Conservation (phyloP, 2,888 invertebrate genomes). For the Mystacides longicornis region DNA sequence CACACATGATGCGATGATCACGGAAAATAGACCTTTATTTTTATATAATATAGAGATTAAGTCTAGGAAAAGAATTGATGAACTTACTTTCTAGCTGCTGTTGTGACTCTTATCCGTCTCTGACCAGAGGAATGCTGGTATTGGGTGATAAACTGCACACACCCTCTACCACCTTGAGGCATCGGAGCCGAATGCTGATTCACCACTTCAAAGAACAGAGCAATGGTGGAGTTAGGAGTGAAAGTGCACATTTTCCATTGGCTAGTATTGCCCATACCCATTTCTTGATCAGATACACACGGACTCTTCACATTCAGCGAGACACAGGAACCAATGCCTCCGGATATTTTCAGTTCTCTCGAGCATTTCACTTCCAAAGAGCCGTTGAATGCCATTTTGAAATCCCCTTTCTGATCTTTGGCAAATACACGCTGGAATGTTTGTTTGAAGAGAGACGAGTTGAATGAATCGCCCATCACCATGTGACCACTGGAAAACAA, state of each 20-base stretch:
- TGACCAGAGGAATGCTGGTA: slow-evolving; percentile 98
- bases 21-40: too few species aligned
- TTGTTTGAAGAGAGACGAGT: slow-evolving; percentile 97
- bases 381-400: slow-evolving; percentile 98
- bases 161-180: slow-evolving; percentile 93
- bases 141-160: slow-evolving; percentile 96
- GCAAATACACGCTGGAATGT: slow-evolving; percentile 97
- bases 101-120: slow-evolving; percentile 90
- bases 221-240: slow-evolving; percentile 86
- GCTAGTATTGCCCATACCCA: slow-evolving; percentile 94
- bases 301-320: slow-evolving; percentile 87
- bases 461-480: slow-evolving; percentile 99
- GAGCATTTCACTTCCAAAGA: slow-evolving; percentile 96
- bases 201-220: slow-evolving; percentile 92
- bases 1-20: too few species aligned
- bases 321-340: slow-evolving; percentile 95
- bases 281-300: slow-evolving; percentile 92
- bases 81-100: slow-evolving; percentile 79
- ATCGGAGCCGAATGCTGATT: slow-evolving; percentile 92
- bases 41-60: too few species aligned
- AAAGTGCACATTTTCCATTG: slow-evolving; percentile 98
- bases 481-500: slow-evolving; percentile 77
- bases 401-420: slow-evolving; percentile 79
- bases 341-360: slow-evolving; percentile 87
- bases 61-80: not conserved